These are phyloP conservation scores for Cephalopholis sonnerati DNA, from an alignment of 2,113 vertebrate species.

Conservation along the genomic window DNA sequence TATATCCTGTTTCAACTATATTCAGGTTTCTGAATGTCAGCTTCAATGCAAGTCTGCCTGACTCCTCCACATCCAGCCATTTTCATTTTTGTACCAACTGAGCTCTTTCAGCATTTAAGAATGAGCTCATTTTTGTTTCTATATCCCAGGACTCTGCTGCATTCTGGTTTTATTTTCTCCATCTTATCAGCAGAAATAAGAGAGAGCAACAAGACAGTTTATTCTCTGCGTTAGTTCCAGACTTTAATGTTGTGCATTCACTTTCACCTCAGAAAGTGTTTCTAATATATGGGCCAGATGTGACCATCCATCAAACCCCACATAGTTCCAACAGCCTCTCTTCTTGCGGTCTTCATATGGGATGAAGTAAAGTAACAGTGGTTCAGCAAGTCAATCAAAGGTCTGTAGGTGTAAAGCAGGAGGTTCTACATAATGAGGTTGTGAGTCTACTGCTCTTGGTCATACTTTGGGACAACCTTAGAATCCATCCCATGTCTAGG, in stretches of 20 bases:
- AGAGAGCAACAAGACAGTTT: conserved; percentile 8
- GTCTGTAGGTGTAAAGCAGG: conserved; percentile 91
- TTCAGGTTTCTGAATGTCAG: conserved; percentile 1
- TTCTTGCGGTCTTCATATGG: conserved; percentile 93
- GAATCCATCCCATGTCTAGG: conserved; percentile 91
- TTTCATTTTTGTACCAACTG: conserved; percentile 5
- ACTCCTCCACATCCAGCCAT: conserved; percentile 2
- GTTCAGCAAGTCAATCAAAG: conserved; percentile 91
- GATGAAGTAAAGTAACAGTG: conserved; percentile 91
- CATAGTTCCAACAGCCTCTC: conserved; percentile 74
- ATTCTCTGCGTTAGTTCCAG: conserved; percentile 13
- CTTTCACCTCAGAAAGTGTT: not conserved
- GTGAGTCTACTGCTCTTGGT: conserved; percentile 78
- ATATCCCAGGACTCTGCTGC: not conserved
- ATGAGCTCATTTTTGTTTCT: conserved; percentile 15
- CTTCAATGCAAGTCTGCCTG: not conserved
- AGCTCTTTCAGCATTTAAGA: conserved; percentile 32
- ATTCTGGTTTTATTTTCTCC: conserved; percentile 18
- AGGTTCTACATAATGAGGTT: conserved; percentile 94
- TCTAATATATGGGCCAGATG: not conserved
- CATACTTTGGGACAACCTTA: conserved; percentile 73
- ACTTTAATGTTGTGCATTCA: not conserved
- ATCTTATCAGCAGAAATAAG: conserved; percentile 37
- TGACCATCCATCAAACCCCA: not conserved
- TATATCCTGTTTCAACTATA: not conserved